A percentile compares a stretch with the other conserved stretches of the same genome.
phyloP scores from a whole-genome alignment of 2,888 invertebrate species.

The Catotricha subobsoleta region DNA sequence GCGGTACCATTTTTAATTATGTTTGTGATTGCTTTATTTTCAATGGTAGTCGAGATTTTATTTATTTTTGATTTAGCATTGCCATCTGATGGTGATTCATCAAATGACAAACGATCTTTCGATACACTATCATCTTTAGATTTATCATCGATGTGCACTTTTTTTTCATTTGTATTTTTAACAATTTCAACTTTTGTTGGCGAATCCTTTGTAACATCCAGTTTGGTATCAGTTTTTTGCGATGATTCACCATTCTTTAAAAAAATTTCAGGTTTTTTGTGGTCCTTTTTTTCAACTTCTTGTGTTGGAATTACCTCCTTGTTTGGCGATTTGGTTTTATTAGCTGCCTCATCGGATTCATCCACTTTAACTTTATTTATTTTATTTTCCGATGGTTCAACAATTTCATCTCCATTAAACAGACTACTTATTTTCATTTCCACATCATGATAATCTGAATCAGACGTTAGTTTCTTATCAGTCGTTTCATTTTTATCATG shows the following conservation, averaged over 20 bases:
- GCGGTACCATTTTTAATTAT: constrained; percentile 11
- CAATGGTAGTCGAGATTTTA: neutral
- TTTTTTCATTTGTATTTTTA: too few relatives aligned
- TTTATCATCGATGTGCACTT: too few relatives aligned
- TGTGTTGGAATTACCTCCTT: too few relatives aligned
- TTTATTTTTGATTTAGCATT: neutral
- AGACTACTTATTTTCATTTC: constrained; percentile 3
- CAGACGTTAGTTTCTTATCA: constrained; percentile 1
- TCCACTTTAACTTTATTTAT: neutral
- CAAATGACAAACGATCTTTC: too few relatives aligned
- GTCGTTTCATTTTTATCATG: neutral
- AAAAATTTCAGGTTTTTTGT: too few relatives aligned
- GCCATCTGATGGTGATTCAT: too few relatives aligned
- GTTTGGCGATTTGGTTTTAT: neutral
- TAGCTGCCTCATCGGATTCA: neutral
- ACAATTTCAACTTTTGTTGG: too few relatives aligned
- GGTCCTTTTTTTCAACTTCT: neutral
- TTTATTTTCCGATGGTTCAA: neutral
- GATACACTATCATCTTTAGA: too few relatives aligned
- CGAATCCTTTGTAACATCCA: too few relatives aligned
- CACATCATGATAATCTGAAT: neutral
- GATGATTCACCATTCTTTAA: neutral
- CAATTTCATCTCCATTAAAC: constrained; percentile 1
- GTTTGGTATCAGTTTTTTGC: neutral
- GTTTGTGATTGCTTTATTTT: constrained; percentile 11